These are phyloP conservation scores for Adoxophyes honmai DNA, from an alignment of 1,140 invertebrate genomes.

Conservation along the genomic window DNA sequence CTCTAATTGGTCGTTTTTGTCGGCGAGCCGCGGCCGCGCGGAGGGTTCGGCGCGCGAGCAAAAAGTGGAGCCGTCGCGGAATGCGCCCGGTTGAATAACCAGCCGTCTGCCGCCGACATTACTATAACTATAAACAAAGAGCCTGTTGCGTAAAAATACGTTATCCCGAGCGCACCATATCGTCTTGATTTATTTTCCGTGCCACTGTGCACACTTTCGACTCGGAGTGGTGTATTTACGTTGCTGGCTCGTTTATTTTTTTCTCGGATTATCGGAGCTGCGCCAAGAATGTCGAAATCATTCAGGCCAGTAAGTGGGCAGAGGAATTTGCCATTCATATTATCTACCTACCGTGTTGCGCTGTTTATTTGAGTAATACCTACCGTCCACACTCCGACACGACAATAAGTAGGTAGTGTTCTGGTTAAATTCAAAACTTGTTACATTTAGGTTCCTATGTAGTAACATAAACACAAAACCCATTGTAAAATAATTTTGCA, in stretches of 20 bases:
- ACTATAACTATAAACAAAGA: conserved; percentile 66
- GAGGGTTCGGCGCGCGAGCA: conserved; percentile 40
- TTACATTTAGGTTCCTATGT: too few species aligned
- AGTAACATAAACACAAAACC: too few species aligned
- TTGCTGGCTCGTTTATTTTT: conserved; percentile 65
- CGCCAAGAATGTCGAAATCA: conserved; percentile 76
- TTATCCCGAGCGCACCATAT: conserved; percentile 58
- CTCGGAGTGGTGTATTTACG: conserved; percentile 65
- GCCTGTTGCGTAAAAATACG: conserved; percentile 73
- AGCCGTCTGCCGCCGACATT: conserved; percentile 52
- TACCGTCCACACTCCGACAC: background rate
- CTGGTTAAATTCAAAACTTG: too few species aligned
- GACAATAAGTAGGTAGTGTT: too few species aligned
- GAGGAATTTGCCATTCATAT: conserved; percentile 74
- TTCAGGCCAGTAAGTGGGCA: conserved; percentile 73
- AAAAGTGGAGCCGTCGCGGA: conserved; percentile 69
- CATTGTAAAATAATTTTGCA: too few species aligned
- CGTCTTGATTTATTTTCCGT: conserved; percentile 66
- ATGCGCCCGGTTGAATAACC: conserved; percentile 74
- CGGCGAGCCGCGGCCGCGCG: conserved; percentile 34
- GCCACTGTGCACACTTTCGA: conserved; percentile 60
- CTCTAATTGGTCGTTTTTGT: conserved; percentile 72
- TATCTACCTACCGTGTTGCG: conserved; percentile 23
- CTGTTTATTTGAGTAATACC: conserved; percentile 36
- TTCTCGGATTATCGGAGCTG: conserved; percentile 68